Conservation (phyloP, 23 tunicate species). For the Phallusia fumigata region DNA sequence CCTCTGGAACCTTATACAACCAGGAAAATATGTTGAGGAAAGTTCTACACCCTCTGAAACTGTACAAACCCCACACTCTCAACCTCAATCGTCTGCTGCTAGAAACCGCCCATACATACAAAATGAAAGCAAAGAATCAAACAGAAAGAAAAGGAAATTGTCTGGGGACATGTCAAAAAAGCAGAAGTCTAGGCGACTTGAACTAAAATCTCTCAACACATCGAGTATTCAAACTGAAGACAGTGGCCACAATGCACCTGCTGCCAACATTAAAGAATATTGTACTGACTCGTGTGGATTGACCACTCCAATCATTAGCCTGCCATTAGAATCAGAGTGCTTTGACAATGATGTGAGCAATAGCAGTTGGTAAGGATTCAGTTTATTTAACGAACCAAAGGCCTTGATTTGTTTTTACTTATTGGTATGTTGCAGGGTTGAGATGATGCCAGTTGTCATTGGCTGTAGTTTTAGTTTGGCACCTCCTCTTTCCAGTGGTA, state of each 20-base stretch:
- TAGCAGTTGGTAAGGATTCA: constrained; percentile 50
- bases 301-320: neutral
- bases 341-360: constrained; percentile 57
- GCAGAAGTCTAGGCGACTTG: neutral
- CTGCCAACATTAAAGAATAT: neutral
- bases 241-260: neutral
- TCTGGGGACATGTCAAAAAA: neutral
- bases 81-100: neutral
- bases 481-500: constrained; percentile 47
- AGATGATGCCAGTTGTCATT: constrained; percentile 61
- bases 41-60: neutral
- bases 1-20: constrained; percentile 70
- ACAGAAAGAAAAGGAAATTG: neutral
- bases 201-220: neutral
- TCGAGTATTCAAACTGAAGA: neutral
- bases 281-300: neutral
- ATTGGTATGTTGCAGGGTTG: constrained; percentile 36
- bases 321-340: neutral
- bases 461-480: constrained; percentile 68
- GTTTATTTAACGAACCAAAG: neutral
- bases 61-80: neutral
- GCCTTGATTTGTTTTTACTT: neutral
- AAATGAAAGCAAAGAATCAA: neutral
- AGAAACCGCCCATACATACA: neutral
- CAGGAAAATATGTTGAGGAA: constrained; percentile 42